Evolutionary conservation across 2,113 vertebrate genomes (phyloP).

Genomic region (Tinamus guttatus): DNA sequence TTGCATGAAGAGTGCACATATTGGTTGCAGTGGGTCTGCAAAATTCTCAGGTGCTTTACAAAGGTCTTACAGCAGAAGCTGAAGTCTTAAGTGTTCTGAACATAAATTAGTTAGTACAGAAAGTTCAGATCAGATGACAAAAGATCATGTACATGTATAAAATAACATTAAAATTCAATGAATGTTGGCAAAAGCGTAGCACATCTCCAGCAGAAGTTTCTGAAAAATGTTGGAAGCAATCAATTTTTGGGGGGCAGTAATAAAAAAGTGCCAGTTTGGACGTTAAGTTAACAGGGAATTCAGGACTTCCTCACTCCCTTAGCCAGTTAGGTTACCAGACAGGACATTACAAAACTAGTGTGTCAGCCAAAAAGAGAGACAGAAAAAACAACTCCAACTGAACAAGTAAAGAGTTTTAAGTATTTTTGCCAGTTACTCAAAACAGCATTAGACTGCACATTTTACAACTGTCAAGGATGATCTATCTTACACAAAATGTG

Average conservation of each 20-base stretch:
- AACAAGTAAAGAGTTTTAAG: neutral
- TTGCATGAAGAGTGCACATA: neutral
- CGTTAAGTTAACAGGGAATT: conserved; percentile 6
- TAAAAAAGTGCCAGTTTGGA: neutral
- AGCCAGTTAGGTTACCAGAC: neutral
- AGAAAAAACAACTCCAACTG: neutral
- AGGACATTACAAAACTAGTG: neutral
- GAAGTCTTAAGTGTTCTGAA: neutral
- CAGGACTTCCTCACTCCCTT: neutral
- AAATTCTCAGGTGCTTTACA: neutral
- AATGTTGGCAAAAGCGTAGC: neutral
- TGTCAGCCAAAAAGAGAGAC: neutral
- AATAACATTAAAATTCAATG: neutral
- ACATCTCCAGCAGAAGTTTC: neutral
- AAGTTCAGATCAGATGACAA: neutral
- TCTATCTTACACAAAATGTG: neutral
- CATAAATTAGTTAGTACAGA: neutral
- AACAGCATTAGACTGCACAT: neutral
- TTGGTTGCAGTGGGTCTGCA: neutral
- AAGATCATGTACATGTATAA: neutral
- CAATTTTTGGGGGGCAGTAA: conserved; percentile 23
- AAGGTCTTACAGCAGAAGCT: neutral
- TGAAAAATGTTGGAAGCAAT: neutral
- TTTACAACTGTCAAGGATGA: neutral
- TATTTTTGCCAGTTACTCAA: neutral